phyloP scores from a whole-genome alignment of 2,113 vertebrate species.

The Ellobius talpinus region DNA sequence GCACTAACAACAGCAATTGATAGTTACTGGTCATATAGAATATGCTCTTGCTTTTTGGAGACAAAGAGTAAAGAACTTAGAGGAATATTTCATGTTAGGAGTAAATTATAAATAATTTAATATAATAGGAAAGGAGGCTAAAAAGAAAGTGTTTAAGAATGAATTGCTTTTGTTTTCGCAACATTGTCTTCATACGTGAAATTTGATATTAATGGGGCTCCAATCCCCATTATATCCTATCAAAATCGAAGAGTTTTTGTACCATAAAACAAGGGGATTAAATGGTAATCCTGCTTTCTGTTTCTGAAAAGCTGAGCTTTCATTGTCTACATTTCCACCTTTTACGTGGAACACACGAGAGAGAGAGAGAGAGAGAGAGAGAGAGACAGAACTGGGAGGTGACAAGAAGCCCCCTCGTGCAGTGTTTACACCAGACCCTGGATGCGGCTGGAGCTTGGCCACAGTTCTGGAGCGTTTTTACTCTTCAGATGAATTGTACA shows the following conservation, averaged over 20 bases:
- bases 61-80: neutral
- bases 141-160: constrained; percentile 38
- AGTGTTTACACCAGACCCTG: neutral
- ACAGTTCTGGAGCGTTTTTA: constrained; percentile 8
- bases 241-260: constrained; percentile 29
- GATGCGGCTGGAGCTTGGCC: neutral
- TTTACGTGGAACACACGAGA: neutral
- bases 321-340: constrained; percentile 7
- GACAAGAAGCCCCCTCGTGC: neutral
- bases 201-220: neutral
- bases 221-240: constrained; percentile 7
- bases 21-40: neutral
- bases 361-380: neutral
- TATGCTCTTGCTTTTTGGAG: neutral
- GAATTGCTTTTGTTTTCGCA: constrained; percentile 18
- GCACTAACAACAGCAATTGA: neutral
- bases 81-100: neutral
- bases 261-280: neutral
- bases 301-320: constrained; percentile 62
- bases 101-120: constrained; percentile 4
- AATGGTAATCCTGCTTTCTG: neutral
- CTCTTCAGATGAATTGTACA: neutral
- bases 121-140: neutral
- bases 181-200: neutral
- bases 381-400: neutral